These are phyloP conservation scores for Syngnathus scovelli DNA, from an alignment of 2,113 vertebrate species.

Conservation along the genomic window DNA sequence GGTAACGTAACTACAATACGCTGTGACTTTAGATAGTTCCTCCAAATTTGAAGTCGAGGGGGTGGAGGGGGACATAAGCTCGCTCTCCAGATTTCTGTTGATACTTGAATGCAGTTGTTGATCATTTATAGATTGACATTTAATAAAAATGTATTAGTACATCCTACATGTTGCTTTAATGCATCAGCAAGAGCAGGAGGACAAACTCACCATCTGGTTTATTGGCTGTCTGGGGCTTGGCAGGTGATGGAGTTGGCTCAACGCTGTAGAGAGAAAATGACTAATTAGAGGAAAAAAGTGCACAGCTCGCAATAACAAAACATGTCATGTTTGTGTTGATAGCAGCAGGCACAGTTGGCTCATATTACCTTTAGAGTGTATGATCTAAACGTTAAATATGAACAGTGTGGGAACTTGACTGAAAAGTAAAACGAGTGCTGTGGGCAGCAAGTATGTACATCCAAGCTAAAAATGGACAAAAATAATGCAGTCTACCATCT, in stretches of 20 bases:
- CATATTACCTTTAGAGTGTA: slow-evolving; percentile 21
- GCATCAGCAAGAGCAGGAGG: slow-evolving; percentile 38
- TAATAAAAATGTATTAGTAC: slow-evolving; percentile 50
- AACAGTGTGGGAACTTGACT: neutral
- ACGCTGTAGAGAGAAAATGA: slow-evolving; percentile 62
- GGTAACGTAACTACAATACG: neutral
- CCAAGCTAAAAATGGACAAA: neutral
- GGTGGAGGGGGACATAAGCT: slow-evolving; percentile 7
- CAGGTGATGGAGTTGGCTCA: slow-evolving; percentile 61
- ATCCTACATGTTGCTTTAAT: slow-evolving; percentile 38
- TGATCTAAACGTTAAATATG: slow-evolving; percentile 5
- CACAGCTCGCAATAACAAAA: slow-evolving; percentile 26
- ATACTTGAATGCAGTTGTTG: slow-evolving; percentile 11
- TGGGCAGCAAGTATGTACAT: slow-evolving; percentile 1
- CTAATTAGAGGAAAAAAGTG: slow-evolving; percentile 46
- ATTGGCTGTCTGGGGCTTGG: slow-evolving; percentile 59
- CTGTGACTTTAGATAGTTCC: slow-evolving; percentile 23
- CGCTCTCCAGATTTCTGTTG: slow-evolving; percentile 20
- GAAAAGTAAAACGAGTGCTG: neutral
- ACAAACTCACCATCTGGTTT: slow-evolving; percentile 66
- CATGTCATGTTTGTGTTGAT: slow-evolving; percentile 29
- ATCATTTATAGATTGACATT: slow-evolving; percentile 36
- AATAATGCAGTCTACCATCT: neutral
- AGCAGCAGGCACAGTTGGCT: slow-evolving; percentile 18
- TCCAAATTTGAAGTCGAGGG: neutral